Evolutionary conservation across 2,888 invertebrate genomes (phyloP).

Genomic region (Lordiphosa fenestrarum): DNA sequence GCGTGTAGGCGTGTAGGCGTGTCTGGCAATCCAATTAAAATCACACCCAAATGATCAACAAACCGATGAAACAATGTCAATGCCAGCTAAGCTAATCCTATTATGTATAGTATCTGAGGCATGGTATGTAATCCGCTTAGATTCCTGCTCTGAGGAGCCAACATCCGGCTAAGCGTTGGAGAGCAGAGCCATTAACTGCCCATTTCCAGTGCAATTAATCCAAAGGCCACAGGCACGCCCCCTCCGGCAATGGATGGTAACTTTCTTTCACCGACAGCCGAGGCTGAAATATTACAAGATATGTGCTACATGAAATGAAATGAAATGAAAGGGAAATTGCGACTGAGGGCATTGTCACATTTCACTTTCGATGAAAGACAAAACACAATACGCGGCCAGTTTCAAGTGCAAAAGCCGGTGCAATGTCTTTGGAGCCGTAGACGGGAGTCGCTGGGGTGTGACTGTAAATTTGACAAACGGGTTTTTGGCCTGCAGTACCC

Average conservation of each 20-base stretch:
- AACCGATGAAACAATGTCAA: conserved; percentile 66
- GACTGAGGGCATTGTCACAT: conserved; percentile 67
- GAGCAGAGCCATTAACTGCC: conserved; percentile 23
- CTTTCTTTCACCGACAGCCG: conserved; percentile 37
- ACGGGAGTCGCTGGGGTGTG: conserved; percentile 52
- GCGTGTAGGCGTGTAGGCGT: conserved; percentile 37
- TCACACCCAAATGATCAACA: conserved; percentile 55
- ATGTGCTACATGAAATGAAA: conserved; percentile 46
- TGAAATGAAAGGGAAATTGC: conserved; percentile 62
- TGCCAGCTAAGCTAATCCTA: conserved; percentile 49
- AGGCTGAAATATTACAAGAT: conserved; percentile 21
- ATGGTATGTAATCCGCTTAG: conserved; percentile 2
- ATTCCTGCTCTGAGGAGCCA: not conserved
- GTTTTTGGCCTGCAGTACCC: conserved; percentile 25
- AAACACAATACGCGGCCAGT: conserved; percentile 17
- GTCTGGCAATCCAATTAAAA: conserved; percentile 33
- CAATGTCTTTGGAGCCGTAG: conserved; percentile 17
- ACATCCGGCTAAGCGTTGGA: conserved; percentile 51
- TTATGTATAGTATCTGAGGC: conserved; percentile 15
- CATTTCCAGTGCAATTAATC: conserved; percentile 34
- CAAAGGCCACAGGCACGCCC: conserved; percentile 36
- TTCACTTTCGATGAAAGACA: conserved; percentile 59
- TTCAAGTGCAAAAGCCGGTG: conserved; percentile 60
- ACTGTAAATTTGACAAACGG: conserved; percentile 49
- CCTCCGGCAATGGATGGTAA: conserved; percentile 37